These are phyloP conservation scores for Lipophrys pholis DNA, from an alignment of 2,113 vertebrate species.

Conservation along the genomic window DNA sequence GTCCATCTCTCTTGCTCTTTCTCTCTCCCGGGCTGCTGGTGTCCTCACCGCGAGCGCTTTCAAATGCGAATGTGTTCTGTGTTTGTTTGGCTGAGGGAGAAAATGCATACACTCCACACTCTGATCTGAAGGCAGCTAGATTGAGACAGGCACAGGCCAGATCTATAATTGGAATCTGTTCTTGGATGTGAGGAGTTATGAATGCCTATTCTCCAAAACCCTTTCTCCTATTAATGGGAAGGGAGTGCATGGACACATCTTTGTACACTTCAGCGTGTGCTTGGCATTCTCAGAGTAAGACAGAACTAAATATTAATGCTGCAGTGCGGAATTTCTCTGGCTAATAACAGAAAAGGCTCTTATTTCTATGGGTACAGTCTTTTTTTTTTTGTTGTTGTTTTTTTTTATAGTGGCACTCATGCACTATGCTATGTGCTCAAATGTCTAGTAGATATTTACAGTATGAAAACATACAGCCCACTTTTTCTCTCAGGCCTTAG, in stretches of 20 bases:
- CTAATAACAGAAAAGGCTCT: slow-evolving; percentile 17
- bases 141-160: slow-evolving; percentile 81
- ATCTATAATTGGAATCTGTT: slow-evolving; percentile 89
- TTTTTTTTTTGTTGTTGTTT: too few relatives aligned
- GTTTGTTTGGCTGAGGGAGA: slow-evolving; percentile 85
- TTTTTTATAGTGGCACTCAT: slow-evolving; percentile 10
- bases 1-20: slow-evolving; percentile 33
- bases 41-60: slow-evolving; percentile 46
- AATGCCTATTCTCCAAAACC: slow-evolving; percentile 65
- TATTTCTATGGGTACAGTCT: slow-evolving; percentile 8
- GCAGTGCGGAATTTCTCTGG: slow-evolving; percentile 34
- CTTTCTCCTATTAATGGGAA: slow-evolving; percentile 72
- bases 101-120: slow-evolving; percentile 78
- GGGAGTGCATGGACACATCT: slow-evolving; percentile 60
- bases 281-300: slow-evolving; percentile 38
- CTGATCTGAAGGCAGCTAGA: slow-evolving; percentile 83
- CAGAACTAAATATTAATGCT: slow-evolving; percentile 46
- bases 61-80: slow-evolving; percentile 74
- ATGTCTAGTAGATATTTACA: slow-evolving; percentile 20
- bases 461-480: slow-evolving; percentile 21
- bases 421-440: not conserved
- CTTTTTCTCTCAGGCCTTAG: slow-evolving; percentile 13
- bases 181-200: slow-evolving; percentile 81
- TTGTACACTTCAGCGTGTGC: slow-evolving; percentile 53
- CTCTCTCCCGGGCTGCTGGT: slow-evolving; percentile 24